Evolutionary conservation across 2,888 invertebrate genomes (phyloP).

Genomic region (Drosophila vallismaia): DNA sequence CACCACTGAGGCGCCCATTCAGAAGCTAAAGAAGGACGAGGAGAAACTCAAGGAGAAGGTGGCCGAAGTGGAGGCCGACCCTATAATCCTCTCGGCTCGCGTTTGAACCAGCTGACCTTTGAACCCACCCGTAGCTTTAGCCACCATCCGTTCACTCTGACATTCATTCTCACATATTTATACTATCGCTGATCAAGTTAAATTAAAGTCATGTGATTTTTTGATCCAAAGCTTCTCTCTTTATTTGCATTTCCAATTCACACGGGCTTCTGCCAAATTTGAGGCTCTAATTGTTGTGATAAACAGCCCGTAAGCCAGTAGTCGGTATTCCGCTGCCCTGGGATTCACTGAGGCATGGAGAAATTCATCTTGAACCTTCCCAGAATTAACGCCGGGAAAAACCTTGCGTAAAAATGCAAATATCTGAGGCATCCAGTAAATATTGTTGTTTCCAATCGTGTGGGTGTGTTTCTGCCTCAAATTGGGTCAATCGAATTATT

Average conservation of each 20-base stretch:
- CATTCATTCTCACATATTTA: conserved; percentile 59
- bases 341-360: conserved; percentile 48
- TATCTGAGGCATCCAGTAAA: conserved; percentile 9
- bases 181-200: conserved; percentile 56
- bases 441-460: not conserved
- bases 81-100: conserved; percentile 82
- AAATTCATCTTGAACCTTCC: conserved; percentile 37
- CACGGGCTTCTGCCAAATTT: conserved; percentile 52
- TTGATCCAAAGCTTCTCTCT: conserved; percentile 53
- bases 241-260: conserved; percentile 72
- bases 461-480: conserved; percentile 6
- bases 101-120: conserved; percentile 63
- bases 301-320: conserved; percentile 38
- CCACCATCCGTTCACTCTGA: conserved; percentile 27
- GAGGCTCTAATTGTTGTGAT: conserved; percentile 63
- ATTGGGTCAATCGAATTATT: conserved; percentile 64
- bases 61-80: conserved; percentile 83
- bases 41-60: conserved; percentile 82
- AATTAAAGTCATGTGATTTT: conserved; percentile 73
- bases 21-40: conserved; percentile 77
- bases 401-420: conserved; percentile 23
- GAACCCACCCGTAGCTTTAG: conserved; percentile 45
- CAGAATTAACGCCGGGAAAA: conserved; percentile 26
- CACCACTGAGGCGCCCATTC: conserved; percentile 63
- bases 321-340: conserved; percentile 21